These are phyloP conservation scores for Balearica regulorum DNA, from an alignment of 2,797 vertebrate species.

Conservation along the genomic window DNA sequence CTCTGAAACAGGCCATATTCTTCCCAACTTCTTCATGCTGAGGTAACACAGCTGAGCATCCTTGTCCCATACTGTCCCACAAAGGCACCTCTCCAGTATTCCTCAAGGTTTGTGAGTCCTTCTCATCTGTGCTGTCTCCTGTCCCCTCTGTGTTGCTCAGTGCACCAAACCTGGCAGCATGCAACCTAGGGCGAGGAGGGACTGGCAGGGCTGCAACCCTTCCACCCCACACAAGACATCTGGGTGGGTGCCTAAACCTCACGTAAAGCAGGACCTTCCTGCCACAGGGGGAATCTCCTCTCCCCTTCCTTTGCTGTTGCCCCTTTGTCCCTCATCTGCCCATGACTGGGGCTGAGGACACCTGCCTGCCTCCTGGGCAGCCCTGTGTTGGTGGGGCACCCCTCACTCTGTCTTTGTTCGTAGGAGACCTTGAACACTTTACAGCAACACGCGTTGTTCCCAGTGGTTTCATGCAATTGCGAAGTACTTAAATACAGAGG, in stretches of 20 bases:
- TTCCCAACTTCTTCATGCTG: not conserved
- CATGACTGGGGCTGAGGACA: fast-evolving
- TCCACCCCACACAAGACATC: not conserved
- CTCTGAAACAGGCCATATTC: not conserved
- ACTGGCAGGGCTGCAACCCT: not conserved
- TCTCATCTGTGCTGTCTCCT: not conserved
- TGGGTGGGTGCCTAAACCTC: not conserved
- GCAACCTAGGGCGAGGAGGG: too few relatives aligned
- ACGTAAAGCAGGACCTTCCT: not conserved
- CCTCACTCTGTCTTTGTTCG: fast-evolving
- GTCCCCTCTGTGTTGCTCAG: fast-evolving
- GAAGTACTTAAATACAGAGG: not conserved
- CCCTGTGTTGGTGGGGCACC: not conserved
- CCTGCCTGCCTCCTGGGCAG: not conserved
- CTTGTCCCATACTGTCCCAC: not conserved
- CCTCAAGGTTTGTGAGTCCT: not conserved
- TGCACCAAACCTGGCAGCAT: fast-evolving
- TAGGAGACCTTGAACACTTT: not conserved
- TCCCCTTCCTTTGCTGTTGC: not conserved
- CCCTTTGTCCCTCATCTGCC: not conserved
- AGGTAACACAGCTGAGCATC: not conserved
- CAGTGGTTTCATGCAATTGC: not conserved
- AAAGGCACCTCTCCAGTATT: not conserved
- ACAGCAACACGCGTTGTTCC: fast-evolving
- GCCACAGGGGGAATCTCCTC: fast-evolving